phyloP scores from a whole-genome alignment of 2,888 invertebrate species.

The Ethmia dodecea region DNA sequence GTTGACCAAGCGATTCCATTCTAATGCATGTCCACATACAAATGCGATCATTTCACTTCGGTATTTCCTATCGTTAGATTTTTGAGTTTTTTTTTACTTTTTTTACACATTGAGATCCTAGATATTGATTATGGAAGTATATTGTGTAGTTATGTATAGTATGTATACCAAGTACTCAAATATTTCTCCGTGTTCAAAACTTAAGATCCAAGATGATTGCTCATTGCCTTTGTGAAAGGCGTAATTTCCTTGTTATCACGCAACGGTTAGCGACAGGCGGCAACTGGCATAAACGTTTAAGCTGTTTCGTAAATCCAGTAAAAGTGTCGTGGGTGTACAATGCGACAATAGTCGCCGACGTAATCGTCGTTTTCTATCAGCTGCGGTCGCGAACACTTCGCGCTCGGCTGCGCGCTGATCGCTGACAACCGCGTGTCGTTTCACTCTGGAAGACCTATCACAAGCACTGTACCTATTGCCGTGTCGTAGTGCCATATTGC shows the following conservation, averaged over 20 bases:
- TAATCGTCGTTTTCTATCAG: constrained; percentile 73
- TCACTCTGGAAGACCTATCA: constrained; percentile 29
- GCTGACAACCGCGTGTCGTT: constrained; percentile 33
- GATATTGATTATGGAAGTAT: too few species aligned
- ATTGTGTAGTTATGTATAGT: too few species aligned
- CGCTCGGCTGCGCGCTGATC: constrained; percentile 51
- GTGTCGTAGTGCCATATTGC: too few species aligned
- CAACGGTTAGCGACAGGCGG: constrained; percentile 49
- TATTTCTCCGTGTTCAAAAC: too few species aligned
- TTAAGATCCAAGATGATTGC: constrained; percentile 22
- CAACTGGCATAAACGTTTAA: constrained; percentile 29
- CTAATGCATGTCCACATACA: too few species aligned
- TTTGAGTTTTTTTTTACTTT: too few species aligned
- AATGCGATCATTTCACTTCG: too few species aligned
- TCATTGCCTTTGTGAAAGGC: constrained; percentile 27
- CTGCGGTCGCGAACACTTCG: constrained; percentile 66
- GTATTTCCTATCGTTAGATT: too few species aligned
- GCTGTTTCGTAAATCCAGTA: constrained; percentile 72
- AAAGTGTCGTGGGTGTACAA: constrained; percentile 68
- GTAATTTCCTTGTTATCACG: constrained; percentile 56
- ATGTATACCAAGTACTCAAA: too few species aligned
- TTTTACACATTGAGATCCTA: too few species aligned
- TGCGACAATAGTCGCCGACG: constrained; percentile 66
- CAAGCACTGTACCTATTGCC: too few species aligned
- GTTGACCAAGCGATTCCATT: too few species aligned